Percentiles rank a stretch among this genome's conserved stretches.
These are phyloP conservation scores for Trichopria drosophilae DNA, from an alignment of 2,888 invertebrate genomes.

Conservation along the genomic window DNA sequence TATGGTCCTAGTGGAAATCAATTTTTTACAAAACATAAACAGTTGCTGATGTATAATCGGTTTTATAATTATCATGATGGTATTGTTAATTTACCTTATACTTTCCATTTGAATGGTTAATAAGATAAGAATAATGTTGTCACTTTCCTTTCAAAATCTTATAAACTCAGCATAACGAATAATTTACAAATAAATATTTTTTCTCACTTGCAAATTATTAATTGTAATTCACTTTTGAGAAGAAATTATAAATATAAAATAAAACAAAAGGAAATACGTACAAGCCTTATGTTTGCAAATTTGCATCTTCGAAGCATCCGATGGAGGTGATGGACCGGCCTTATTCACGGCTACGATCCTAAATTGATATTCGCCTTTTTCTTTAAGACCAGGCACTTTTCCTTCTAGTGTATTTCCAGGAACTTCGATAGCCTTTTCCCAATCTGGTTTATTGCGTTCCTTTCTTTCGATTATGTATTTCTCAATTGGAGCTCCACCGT, in stretches of 20 bases:
- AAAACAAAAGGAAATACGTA: conserved; percentile 61
- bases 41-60: too few species aligned
- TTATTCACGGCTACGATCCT: conserved; percentile 90
- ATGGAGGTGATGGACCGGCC: conserved; percentile 87
- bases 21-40: too few species aligned
- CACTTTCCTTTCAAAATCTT: too few species aligned
- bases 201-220: conserved; percentile 2
- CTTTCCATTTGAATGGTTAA: too few species aligned
- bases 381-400: conserved; percentile 82
- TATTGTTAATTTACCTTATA: too few species aligned
- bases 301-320: conserved; percentile 87
- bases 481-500: conserved; percentile 90
- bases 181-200: conserved; percentile 7
- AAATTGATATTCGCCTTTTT: conserved; percentile 90
- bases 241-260: not conserved
- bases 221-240: not conserved
- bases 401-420: conserved; percentile 75
- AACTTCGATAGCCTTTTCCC: conserved; percentile 86
- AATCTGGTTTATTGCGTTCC: conserved; percentile 81
- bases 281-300: conserved; percentile 84
- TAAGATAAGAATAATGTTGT: too few species aligned
- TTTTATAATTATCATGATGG: too few species aligned
- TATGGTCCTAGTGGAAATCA: too few species aligned
- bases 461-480: conserved; percentile 93
- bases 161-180: too few species aligned